Conservation (phyloP, 2,113 vertebrate species). For the Dendropsophus ebraccatus region DNA sequence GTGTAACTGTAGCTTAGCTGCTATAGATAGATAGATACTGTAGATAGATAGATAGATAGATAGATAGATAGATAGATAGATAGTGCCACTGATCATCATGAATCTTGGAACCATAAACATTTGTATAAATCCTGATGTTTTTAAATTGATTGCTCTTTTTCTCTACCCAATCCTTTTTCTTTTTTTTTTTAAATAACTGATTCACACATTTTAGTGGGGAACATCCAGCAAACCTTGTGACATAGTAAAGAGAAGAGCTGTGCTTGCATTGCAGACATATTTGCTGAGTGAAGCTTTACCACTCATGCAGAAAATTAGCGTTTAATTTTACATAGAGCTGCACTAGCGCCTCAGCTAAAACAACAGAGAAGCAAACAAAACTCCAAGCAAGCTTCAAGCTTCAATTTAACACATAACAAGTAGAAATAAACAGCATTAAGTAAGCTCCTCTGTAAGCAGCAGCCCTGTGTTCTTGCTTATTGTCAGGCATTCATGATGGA, state of each 20-base stretch:
- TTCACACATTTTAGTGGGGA: background rate
- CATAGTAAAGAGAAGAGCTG: background rate
- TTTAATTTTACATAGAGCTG: conserved; percentile 13
- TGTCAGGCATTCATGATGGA: conserved; percentile 44
- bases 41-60: too few relatives aligned
- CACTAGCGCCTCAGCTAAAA: conserved; percentile 5
- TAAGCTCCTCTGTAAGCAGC: background rate
- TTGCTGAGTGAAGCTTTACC: conserved; percentile 37
- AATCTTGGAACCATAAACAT: background rate
- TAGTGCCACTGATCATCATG: background rate
- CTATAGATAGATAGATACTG: too few relatives aligned
- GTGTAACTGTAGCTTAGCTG: too few relatives aligned
- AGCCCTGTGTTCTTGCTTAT: conserved; percentile 27
- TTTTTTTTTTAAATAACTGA: background rate
- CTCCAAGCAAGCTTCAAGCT: conserved; percentile 22
- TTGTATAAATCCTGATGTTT: background rate
- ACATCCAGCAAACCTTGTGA: background rate
- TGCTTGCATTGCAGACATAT: conserved; percentile 5
- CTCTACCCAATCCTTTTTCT: too few relatives aligned
- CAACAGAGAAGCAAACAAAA: conserved; percentile 17
- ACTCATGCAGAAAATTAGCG: conserved; percentile 39
- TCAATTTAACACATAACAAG: background rate
- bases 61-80: too few relatives aligned
- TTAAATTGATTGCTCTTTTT: too few relatives aligned
- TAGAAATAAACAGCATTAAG: conserved; percentile 25